phyloP scores from a whole-genome alignment of 2,888 invertebrate species.

The Himalopsyche kuldschensis region DNA sequence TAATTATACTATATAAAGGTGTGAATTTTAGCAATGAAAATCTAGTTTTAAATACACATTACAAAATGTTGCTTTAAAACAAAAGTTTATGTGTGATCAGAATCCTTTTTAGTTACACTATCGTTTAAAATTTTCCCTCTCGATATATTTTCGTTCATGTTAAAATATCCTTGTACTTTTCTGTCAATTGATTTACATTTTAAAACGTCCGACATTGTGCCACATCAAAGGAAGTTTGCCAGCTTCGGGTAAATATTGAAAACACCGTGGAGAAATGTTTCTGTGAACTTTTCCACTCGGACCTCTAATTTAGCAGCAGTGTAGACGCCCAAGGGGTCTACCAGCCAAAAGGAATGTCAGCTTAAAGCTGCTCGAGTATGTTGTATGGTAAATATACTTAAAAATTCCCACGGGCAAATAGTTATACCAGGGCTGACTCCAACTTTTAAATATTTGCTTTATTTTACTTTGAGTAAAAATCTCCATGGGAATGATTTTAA shows the following conservation, averaged over 20 bases:
- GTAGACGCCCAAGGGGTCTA: conserved; percentile 9
- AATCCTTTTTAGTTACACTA: too few relatives aligned
- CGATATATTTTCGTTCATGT: too few relatives aligned
- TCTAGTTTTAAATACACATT: too few relatives aligned
- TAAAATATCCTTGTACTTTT: neutral
- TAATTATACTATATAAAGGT: too few relatives aligned
- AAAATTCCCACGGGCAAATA: conserved; percentile 6
- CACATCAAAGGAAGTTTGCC: neutral
- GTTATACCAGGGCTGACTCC: neutral
- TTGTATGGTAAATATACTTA: conserved; percentile 19
- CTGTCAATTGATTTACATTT: neutral
- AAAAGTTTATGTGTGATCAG: too few relatives aligned
- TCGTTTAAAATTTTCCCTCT: too few relatives aligned
- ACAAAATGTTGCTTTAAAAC: too few relatives aligned
- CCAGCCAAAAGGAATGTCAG: conserved; percentile 10
- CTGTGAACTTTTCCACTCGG: conserved; percentile 4
- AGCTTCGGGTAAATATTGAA: neutral
- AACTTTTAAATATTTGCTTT: neutral
- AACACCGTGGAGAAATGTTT: neutral
- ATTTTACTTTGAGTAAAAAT: neutral
- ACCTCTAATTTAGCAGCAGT: conserved; percentile 5
- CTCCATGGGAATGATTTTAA: neutral
- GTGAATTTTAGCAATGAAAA: too few relatives aligned
- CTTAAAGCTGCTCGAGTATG: conserved; percentile 11
- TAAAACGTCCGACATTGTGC: neutral